Evolutionary conservation across 2,888 invertebrate species (phyloP), one percentile per base, ranked within the genome.

Genomic region (Oscheius onirici): DNA sequence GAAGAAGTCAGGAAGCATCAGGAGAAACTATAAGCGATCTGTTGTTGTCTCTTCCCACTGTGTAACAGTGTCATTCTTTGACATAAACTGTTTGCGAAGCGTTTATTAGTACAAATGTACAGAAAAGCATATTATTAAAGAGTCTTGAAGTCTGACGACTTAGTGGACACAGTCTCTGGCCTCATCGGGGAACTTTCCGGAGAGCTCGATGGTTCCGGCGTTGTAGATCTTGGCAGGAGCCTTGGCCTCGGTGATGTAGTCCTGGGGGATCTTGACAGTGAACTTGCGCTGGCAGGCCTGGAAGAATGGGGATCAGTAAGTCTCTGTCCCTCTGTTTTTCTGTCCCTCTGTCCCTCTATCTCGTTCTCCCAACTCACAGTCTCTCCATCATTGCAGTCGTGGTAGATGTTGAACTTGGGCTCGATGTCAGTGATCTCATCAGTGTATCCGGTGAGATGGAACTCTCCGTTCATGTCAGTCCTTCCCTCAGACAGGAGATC

Each of bases 171-270:
- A 83, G 65, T 83, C 83, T 52, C 84, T 72, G 49, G 67, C 69
- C 71, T 84, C 83, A 73, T 83, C 84, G 44, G 80, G 80, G 75
- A 75, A 84, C 17, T 68, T 63, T 26, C 83, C 84, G 41, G 83
- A 76, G 1, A 84, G 75, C 67, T 83, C 81, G 52, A 84, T 78
- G 26, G 71, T 72, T 66, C 84, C 84, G 15, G 83, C 83, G 28
- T 84, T 82, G 49, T 81, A 84, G 61, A 81, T 72, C 72, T 79
- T 79, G 13, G 8, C 10, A 20, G 51, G 41, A 15, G 58, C 66
- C 69, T 77, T 78, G 54, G 78, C 80, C 10, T 55, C 46, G 43
- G 75, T 74, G 68, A 81, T 77, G 78, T 81, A 81, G 57, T 73
- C 65, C 55, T 81, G 73, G 20, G 81, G 81, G 61, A 81, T 74